A percentile compares a stretch with the other conserved stretches of the same genome.
phyloP scores from a whole-genome alignment of 2,888 invertebrate species.

The Callinectes sapidus region DNA sequence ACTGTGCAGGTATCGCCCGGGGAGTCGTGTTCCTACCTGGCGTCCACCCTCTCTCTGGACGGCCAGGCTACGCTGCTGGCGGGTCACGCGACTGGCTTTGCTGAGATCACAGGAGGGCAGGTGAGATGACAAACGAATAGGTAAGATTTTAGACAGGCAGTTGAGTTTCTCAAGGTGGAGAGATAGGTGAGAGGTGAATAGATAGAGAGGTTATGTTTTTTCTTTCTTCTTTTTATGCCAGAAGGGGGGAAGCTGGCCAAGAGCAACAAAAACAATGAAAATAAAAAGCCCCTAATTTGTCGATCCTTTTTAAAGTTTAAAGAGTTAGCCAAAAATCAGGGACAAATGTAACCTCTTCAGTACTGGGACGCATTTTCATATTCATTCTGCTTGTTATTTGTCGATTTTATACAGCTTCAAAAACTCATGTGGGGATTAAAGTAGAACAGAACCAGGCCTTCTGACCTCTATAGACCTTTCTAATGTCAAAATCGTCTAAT shows the following conservation, averaged over 20 bases:
- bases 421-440: too few species aligned
- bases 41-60: conserved; percentile 62
- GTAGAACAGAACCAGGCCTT: too few species aligned
- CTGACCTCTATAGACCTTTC: too few species aligned
- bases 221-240: too few species aligned
- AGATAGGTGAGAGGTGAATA: background rate
- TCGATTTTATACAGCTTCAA: too few species aligned
- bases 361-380: too few species aligned
- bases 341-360: too few species aligned
- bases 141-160: background rate
- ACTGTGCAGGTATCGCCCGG: conserved; percentile 7
- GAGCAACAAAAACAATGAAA: background rate
- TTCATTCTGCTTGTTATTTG: too few species aligned
- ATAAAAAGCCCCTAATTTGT: background rate
- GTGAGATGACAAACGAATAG: conserved; percentile 39
- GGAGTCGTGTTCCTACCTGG: conserved; percentile 35
- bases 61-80: conserved; percentile 56
- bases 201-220: too few species aligned
- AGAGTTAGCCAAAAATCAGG: background rate
- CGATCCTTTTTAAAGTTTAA: too few species aligned
- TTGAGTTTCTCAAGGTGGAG: background rate
- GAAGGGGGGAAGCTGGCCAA: too few species aligned
- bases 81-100: conserved; percentile 41
- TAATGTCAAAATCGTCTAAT: too few species aligned
- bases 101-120: conserved; percentile 65